These are phyloP conservation scores for Acleris laterana DNA, from an alignment of 2,888 invertebrate species.

Conservation along the genomic window DNA sequence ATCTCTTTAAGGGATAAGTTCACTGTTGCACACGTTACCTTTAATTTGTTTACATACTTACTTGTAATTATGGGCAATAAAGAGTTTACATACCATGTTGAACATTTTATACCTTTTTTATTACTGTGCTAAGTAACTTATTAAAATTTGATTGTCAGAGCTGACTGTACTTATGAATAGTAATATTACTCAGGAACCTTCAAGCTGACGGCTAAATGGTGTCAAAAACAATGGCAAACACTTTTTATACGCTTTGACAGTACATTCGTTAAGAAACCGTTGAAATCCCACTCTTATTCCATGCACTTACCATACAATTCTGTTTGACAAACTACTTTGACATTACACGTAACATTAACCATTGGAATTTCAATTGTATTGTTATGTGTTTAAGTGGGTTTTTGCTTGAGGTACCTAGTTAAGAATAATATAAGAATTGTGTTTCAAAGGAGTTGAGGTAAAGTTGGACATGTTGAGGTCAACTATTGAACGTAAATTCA, in stretches of 20 bases:
- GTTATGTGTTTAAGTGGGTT: too few species aligned
- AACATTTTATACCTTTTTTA: too few species aligned
- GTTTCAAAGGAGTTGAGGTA: conserved; percentile 2
- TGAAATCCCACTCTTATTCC: conserved; percentile 18
- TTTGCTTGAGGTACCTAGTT: conserved; percentile 1
- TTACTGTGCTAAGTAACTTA: background rate
- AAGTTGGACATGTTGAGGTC: background rate
- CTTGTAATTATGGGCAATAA: too few species aligned
- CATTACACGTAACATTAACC: too few species aligned
- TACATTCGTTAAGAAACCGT: background rate
- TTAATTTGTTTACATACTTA: too few species aligned
- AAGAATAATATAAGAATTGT: conserved; percentile 1
- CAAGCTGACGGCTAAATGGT: conserved; percentile 32
- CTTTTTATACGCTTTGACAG: conserved; percentile 36
- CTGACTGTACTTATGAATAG: conserved; percentile 20
- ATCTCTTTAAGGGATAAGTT: too few species aligned
- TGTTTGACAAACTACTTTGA: background rate
- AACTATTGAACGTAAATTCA: background rate
- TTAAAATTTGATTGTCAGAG: background rate
- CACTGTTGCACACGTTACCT: too few species aligned
- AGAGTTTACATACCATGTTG: too few species aligned
- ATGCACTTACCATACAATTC: conserved; percentile 8
- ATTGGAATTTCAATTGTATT: too few species aligned
- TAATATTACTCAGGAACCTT: conserved; percentile 26
- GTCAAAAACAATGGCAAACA: conserved; percentile 38